Evolutionary conservation across 1,140 invertebrate species (phyloP), one percentile per base, ranked within the genome.

Genomic region (Drosophila nikananu): DNA sequence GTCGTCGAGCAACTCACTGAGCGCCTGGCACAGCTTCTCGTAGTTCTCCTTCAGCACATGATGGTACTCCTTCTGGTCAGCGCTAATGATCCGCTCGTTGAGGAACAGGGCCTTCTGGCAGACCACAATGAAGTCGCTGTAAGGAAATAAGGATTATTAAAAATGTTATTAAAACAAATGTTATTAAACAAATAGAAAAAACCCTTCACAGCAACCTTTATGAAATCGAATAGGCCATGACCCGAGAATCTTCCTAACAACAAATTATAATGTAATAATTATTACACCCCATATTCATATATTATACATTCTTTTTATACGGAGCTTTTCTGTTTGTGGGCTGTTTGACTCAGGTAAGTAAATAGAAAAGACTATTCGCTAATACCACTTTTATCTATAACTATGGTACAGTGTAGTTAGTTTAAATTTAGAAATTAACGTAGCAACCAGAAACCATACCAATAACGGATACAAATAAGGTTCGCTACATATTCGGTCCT

Each of bases 31-130:
- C 23, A 98, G 94, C 80, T 98, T 97, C 79, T 96, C 96, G 94
- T 97, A 98, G 92, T 98, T 98, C 37, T 96, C 94, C 80, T 96
- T 95, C 9, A 98, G 93, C 1, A 96, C 96, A 86, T 97, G 96
- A 90, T 99, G 98, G 89, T 99, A 99, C 81, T 98, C 96, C 27
- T 96, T 95, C 91, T 98, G 97, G 93, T 98, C 97, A 7, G 95
- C 95, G 41, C 95, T 95, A 77, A 98, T 97, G 52, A 98, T 94
- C 80, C 96, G 96, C 21, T 96, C 96, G 94, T 98, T 98, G 55
- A 98, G 94, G 92, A 98, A 97, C 32, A 98, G 92, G 0, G 97
- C 97, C 27, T 96, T 96, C 80, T 97, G 96, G 92, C 97, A 98
- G 49, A 98, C 95, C 75, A 96, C 95, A 39, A 98, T 95, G 94